Base-by-base conservation (phyloP, 2,888 invertebrate genomes). In the Synanthedon andrenaeformis region DNA sequence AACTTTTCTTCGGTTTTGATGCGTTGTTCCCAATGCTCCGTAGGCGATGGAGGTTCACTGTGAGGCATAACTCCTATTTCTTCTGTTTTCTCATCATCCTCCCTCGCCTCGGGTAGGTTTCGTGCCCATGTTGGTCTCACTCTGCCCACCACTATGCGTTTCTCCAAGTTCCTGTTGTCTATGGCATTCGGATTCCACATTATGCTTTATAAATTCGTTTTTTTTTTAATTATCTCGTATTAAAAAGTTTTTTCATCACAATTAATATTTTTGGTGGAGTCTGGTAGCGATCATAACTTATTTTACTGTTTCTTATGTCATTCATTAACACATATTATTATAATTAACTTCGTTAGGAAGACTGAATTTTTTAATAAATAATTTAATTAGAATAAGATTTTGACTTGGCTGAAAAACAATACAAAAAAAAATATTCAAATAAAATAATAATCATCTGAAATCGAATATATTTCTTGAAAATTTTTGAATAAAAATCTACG, bases 61-160 rank as follows among this genome's bases (percentile, higher is more conserved):
- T 83, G 85, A 0, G 82, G 85, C 82, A 82, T 82, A 5, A 77
- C 74, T 0, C 77, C 81, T n/a, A 58, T 56, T 50, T 82, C 80
- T 13, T 71, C 64, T 3, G 82, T 81, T 49, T 71, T 77, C n/a
- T 82, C 88, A 1, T 86, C 86, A 10, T 82, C 85, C 10, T 85
- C 84, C 49, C 83, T 74, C 0, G 82, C 78, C 59, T 86, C 84
- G 14, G 85, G 80, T 58, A 89, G 82, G 64, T 79, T 80, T 62
- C 82, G 79, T 51, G 90, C 90, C 89, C 82, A 88, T 49, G 85
- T 90, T 57, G 89, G 89, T 50, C 88, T 66, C 54, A 89, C 89
- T 58, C 87, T 75, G 57, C 90, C 90, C 54, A 90, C 89, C 58
- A 90, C 89, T 61, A 90, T 89, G 56, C 90, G 80, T 73, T 90